Evolutionary conservation across 2,888 invertebrate genomes (phyloP).

Genomic region (Incurvaria masculella): DNA sequence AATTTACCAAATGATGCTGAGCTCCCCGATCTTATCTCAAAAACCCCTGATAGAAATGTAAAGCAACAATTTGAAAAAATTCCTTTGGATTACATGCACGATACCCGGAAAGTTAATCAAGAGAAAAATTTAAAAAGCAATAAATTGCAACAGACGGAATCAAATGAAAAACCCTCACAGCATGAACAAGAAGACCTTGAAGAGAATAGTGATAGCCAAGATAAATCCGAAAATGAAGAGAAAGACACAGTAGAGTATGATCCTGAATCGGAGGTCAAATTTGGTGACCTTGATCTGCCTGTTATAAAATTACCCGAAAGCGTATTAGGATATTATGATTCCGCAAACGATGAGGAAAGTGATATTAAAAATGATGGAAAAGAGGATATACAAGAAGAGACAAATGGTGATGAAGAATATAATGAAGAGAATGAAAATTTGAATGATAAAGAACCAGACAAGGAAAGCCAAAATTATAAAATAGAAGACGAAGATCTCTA

Average conservation of each 20-base stretch:
- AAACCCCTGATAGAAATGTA: conserved; percentile 21
- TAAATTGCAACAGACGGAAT: conserved; percentile 6
- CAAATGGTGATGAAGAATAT: conserved; percentile 18
- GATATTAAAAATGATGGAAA: conserved; percentile 18
- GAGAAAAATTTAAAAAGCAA: conserved; percentile 14
- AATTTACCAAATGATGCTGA: background rate
- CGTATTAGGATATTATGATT: conserved; percentile 32
- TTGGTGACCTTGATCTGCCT: conserved; percentile 43
- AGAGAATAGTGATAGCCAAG: conserved; percentile 24
- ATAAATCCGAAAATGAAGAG: conserved; percentile 19
- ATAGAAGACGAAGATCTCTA: conserved; percentile 13
- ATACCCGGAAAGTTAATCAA: conserved; percentile 20
- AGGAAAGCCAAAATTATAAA: conserved; percentile 22
- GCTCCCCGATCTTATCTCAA: conserved; percentile 1
- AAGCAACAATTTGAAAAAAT: conserved; percentile 49
- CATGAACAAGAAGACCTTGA: conserved; percentile 13
- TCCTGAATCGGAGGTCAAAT: conserved; percentile 40
- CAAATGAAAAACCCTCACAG: conserved; percentile 16
- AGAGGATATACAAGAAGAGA: conserved; percentile 24
- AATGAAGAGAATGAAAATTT: conserved; percentile 11
- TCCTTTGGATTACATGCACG: conserved; percentile 42
- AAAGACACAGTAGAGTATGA: conserved; percentile 28
- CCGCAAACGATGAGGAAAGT: conserved; percentile 22
- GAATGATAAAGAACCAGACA: conserved; percentile 20
- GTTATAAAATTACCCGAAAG: conserved; percentile 49